Base-by-base conservation (phyloP, 2,113 vertebrate species). In the Procavia capensis region DNA sequence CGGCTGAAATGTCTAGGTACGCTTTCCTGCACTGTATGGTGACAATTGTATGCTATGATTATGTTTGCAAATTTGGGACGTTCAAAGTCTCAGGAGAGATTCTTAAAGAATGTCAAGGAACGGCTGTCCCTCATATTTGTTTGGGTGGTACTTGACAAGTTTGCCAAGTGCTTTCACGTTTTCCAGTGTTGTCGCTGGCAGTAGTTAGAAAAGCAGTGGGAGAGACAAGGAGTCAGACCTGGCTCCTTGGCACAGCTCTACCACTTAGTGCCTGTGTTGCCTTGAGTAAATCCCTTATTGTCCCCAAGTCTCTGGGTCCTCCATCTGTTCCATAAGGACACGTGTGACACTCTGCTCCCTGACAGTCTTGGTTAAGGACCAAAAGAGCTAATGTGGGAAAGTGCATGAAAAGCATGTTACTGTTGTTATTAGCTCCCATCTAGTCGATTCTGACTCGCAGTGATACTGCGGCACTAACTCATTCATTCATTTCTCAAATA, bases 41-140 rank as follows among this genome's bases (percentile, higher is more conserved):
- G 88, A 92, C 95, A 97, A 97, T 96, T 81, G 83, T 50, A 94
- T 54, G 43, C 74, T 94, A 85, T n/a, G 27, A 83, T 66, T 16
- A 6, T 90, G 93, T 95, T 95, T 90, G 81, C 59, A 97, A 97
- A 93, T 95, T 87, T 80, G 50, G 47, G 36, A 43, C 57, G 79
- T 86, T 88, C 91, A 79, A 93, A 43, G 85, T 78, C 88, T 90
- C 75, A 90, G 57, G 31, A 79, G 36, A 90, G 29, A 82, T 86
- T 90, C 80, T 93, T 74, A 78, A 81, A 94, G 70, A 97, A 76
- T 87, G 31, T 83, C 66, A 93, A 88, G 68, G 72, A 88, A 88
- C 81, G 59, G 3, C 43, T 47, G 43, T 79, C 80, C 45, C 57
- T 85, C 61, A 19, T 57, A 61, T 66, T 76, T 80, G 81, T 64